A percentile compares a stretch with the other conserved stretches of the same genome.
Evolutionary conservation across 2,797 vertebrate species (phyloP).

Genomic region (Lacerta bilineata): DNA sequence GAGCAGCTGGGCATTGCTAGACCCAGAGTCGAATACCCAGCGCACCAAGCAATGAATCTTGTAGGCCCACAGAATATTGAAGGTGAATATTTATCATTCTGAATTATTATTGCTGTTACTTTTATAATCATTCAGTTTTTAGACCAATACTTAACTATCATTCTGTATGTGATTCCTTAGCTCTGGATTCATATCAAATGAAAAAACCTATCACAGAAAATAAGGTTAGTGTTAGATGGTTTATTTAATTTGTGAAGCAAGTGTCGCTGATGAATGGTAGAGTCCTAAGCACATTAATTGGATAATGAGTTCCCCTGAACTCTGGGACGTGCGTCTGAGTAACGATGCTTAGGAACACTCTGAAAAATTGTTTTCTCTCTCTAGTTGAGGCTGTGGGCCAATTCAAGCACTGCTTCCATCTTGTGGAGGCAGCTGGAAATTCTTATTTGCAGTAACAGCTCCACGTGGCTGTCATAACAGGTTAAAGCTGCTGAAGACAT

Average conservation of each 20-base stretch:
- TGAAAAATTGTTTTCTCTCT: background rate
- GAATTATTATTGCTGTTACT: background rate
- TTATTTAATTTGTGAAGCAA: background rate
- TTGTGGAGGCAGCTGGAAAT: background rate
- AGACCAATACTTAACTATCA: background rate
- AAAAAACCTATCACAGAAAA: background rate
- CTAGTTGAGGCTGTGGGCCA: background rate
- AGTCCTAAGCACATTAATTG: background rate
- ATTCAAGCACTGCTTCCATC: background rate
- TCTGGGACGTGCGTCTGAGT: background rate
- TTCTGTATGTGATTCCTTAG: background rate
- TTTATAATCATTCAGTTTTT: background rate
- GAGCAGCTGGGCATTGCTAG: slow-evolving; percentile 96
- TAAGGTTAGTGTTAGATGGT: background rate
- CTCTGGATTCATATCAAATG: background rate
- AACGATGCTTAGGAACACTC: background rate
- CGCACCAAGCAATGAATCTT: slow-evolving; percentile 95
- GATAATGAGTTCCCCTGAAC: background rate
- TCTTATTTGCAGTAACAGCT: background rate
- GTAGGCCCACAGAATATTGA: slow-evolving; percentile 97
- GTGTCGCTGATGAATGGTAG: background rate
- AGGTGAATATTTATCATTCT: slow-evolving; percentile 79
- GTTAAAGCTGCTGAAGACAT: background rate
- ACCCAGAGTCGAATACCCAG: slow-evolving; percentile 95
- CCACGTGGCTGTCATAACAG: background rate